Evolutionary conservation across 2,888 invertebrate species (phyloP), one percentile per base, ranked within the genome.

Genomic region (Eudemis profundana): DNA sequence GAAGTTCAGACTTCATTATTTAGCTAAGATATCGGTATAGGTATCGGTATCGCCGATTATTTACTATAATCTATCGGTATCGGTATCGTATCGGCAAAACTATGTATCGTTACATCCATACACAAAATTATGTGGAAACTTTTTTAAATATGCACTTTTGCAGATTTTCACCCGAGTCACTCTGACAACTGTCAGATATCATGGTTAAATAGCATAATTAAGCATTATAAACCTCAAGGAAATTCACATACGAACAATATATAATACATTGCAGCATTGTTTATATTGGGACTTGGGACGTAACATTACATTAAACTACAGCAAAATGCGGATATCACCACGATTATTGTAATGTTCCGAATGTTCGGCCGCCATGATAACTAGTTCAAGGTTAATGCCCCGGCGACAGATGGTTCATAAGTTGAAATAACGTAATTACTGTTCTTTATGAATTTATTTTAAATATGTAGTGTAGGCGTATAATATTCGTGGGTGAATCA

Each of bases 381-480:
- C 5, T 54, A 27, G 54, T 42, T 54, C 54, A 54, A 54, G 54
- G 54, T 38, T 54, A 54, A 54, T 54, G 54, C 42, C 27, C 23
- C 3, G 1, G 27, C 36, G 38, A 40, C 33, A 8, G 21, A 54
- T 27, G 17, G 14, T 38, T 21, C 10, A 21, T 19, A 8, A 3
- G 36, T 14, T 42, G 23, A 17, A 42, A 42, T 21, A 33, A 21
- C 12, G 27, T 54, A 23, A 27, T 54, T 54, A 42, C 23, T 27
- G 27, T 12, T 15, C 38, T 54, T 23, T 54, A 54, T 42, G 27
- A 12, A 23, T 40, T 54, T 36, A 36, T 54, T 38, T 23, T n/a
- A 53, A 14, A n/a, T 38, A 17, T 50, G 12, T 27, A 10, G 5
- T 8, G 33, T 8, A 33, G 3, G 33, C 10, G 33, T 29, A 8